Evolutionary conservation across 2,888 invertebrate genomes (phyloP).

Genomic region (Ramazzottius varieornatus): DNA sequence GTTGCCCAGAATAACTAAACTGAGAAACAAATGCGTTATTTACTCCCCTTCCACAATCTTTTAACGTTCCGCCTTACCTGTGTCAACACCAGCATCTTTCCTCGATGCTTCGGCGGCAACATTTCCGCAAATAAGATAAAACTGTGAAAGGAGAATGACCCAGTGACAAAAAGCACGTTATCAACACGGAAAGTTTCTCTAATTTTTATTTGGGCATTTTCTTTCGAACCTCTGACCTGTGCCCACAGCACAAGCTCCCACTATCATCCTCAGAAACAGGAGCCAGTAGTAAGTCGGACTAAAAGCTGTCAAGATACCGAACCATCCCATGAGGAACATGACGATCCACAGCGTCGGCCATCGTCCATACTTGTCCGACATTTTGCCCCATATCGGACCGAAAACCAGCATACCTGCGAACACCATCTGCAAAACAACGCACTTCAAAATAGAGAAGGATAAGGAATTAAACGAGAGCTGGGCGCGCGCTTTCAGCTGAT

Average conservation of each 20-base stretch:
- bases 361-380: conserved; percentile 19
- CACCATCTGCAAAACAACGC: conserved; percentile 9
- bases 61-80: too few relatives aligned
- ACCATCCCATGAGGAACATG: conserved; percentile 6
- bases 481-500: too few relatives aligned
- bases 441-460: too few relatives aligned
- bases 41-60: too few relatives aligned
- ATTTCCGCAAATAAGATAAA: conserved; percentile 21
- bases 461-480: too few relatives aligned
- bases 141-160: conserved; percentile 12
- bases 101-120: conserved; percentile 16
- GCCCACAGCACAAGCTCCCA: conserved; percentile 20
- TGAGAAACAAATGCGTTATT: too few relatives aligned
- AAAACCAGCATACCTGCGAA: conserved; percentile 21
- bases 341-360: conserved; percentile 11
- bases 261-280: conserved; percentile 18
- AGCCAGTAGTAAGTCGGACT: conserved; percentile 20
- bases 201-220: background rate
- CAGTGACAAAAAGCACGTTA: background rate
- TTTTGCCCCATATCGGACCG: conserved; percentile 19
- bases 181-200: background rate
- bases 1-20: conserved; percentile 20
- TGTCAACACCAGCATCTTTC: background rate
- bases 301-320: conserved; percentile 12
- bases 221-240: conserved; percentile 14